Conservation (phyloP, 2,113 vertebrate genomes). For the Nothobranchius kuhntae region DNA sequence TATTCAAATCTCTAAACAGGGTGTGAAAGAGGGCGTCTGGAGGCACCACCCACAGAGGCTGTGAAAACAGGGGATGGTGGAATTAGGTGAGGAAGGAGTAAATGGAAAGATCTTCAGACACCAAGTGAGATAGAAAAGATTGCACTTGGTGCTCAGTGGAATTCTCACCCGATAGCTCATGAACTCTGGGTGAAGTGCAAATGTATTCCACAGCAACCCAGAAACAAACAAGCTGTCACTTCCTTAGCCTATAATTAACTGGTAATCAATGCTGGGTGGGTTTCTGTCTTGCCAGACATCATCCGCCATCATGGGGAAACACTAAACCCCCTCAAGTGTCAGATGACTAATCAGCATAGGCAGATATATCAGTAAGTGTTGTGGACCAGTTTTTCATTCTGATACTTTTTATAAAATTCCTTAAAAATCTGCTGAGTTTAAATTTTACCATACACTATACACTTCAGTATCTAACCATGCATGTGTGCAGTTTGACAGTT, state of each 20-base stretch:
- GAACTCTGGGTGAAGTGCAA: conserved; percentile 77
- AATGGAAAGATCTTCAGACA: conserved; percentile 46
- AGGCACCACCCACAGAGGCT: conserved; percentile 73
- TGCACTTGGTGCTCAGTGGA: conserved; percentile 74
- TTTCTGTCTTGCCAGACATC: conserved; percentile 64
- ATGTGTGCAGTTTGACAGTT: too few species aligned
- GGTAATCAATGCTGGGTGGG: conserved; percentile 79
- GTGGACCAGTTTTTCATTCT: too few species aligned
- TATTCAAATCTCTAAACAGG: conserved; percentile 71
- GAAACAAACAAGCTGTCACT: conserved; percentile 82
- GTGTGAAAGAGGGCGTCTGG: conserved; percentile 76
- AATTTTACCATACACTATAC: too few species aligned
- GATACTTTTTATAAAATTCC: too few species aligned
- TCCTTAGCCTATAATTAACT: conserved; percentile 82
- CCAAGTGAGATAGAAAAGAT: conserved; percentile 54
- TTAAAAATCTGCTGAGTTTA: too few species aligned
- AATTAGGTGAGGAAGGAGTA: conserved; percentile 59
- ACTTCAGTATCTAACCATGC: too few species aligned
- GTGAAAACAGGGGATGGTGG: conserved; percentile 73
- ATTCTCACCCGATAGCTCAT: conserved; percentile 76
- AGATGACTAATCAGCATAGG: conserved; percentile 55
- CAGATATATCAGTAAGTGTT: neutral
- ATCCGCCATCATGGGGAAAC: conserved; percentile 53
- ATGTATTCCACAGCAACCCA: conserved; percentile 81
- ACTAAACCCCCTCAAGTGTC: conserved; percentile 60